Evolutionary conservation across 2,888 invertebrate genomes (phyloP), one percentile per base, ranked within the genome.

Genomic region (Sinohyriopsis cumingii): DNA sequence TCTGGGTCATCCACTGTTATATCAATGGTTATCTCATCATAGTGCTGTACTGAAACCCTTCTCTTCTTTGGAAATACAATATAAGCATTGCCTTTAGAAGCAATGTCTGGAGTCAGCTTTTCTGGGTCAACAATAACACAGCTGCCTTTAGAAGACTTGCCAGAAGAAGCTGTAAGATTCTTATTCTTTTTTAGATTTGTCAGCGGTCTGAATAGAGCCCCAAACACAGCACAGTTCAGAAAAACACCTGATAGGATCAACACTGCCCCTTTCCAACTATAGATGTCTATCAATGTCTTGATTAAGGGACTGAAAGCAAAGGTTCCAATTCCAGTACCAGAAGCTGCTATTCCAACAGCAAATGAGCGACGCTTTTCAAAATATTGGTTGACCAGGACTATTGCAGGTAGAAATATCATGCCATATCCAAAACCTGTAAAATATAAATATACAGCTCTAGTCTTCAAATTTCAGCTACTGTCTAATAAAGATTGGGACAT

Each of bases 351-450:
- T n/a, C 74, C 74, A 19, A 64, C 70, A 18, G 72, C 76, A 53
- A 77, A 59, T 18, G 76, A 61, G 7, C 76, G 68, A 24, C 55
- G 56, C n/a, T 70, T 77, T 19, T 72, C 70, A 56, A 77, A 77
- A 59, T 77, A 77, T 19, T 64, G 64, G 45, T 54, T 68, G 12
- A 74, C 70, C 53, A 67, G 56, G 15, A 77, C 74, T 19, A 77
- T 72, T 6, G 76, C 65, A 1, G 76, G 71, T 4, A 76, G 69
- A 28, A 67, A 73, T 7, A 71, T 67, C 71, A 76, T 67, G n/a
- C 76, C 76, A 63, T 68, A 76, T 20, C 76, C 76, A n/a, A 62
- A 33, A 9, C 76, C 76, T 76, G 61, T 28, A 71, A 63, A 45
- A 62, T 12, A 54, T n/a, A 54, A 60, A 45, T 45, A 15, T 15